A percentile compares a stretch with the other conserved stretches of the same genome.
These are phyloP conservation scores for Pseudochirops cupreus DNA, from an alignment of 2,797 vertebrate genomes.

Conservation along the genomic window DNA sequence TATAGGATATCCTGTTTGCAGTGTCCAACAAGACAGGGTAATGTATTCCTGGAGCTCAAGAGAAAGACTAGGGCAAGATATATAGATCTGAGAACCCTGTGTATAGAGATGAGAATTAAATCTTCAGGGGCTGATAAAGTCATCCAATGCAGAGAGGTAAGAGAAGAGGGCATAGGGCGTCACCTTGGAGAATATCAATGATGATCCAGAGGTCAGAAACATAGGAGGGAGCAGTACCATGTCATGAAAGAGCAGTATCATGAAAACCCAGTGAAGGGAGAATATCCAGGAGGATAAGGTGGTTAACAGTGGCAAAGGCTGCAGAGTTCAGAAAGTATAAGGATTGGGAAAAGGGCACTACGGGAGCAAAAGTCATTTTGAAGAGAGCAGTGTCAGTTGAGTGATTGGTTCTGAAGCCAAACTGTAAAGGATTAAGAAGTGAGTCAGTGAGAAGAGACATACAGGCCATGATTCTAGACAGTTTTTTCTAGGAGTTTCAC, in stretches of 20 bases:
- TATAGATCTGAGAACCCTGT: neutral
- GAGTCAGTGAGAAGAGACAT: neutral
- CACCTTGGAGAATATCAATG: neutral
- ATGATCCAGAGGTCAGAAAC: neutral
- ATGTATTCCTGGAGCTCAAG: neutral
- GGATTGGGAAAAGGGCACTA: neutral
- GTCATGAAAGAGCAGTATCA: neutral
- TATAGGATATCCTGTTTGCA: neutral
- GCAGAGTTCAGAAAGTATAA: neutral
- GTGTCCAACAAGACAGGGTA: neutral
- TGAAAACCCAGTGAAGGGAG: neutral
- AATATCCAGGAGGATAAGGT: neutral
- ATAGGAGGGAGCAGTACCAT: neutral
- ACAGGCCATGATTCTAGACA: neutral
- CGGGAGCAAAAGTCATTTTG: neutral
- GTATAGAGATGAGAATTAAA: neutral
- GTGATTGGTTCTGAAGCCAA: neutral
- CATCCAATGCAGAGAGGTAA: neutral
- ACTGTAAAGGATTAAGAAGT: neutral
- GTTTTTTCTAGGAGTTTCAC: neutral
- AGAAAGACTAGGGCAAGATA: neutral
- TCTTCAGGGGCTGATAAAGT: neutral
- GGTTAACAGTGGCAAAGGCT: neutral
- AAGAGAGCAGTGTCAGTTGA: neutral
- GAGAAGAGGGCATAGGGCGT: neutral